Conservation (phyloP, 2,888 invertebrate species). For the Hirtodrosophila duncani region DNA sequence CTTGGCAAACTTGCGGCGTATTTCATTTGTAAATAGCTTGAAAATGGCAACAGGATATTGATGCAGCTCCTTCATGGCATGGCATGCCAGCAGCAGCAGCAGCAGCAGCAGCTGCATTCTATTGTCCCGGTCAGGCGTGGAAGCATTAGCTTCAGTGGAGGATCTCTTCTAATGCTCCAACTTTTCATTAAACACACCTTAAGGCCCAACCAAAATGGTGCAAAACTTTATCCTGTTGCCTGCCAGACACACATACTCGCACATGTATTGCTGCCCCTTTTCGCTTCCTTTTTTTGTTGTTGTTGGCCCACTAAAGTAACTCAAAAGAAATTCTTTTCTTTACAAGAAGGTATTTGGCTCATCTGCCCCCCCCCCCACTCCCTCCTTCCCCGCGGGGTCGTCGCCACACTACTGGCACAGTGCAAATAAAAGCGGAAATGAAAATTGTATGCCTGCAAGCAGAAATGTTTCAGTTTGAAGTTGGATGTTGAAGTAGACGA, state of each 20-base stretch:
- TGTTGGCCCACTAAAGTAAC: conserved; percentile 46
- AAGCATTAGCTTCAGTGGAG: too few species aligned
- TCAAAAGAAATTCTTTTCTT: conserved; percentile 59
- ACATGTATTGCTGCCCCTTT: not conserved
- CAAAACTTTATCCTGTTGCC: conserved; percentile 54
- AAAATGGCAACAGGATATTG: conserved; percentile 65
- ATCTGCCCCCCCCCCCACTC: not conserved
- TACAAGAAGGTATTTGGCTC: conserved; percentile 37
- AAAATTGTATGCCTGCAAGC: conserved; percentile 55
- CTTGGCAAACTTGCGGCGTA: conserved; percentile 70
- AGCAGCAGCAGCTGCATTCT: conserved; percentile 41
- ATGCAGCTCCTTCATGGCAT: conserved; percentile 55
- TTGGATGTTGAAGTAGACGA: too few species aligned
- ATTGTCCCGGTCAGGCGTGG: too few species aligned
- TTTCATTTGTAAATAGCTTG: conserved; percentile 68
- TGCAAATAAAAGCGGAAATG: conserved; percentile 58
- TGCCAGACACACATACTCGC: conserved; percentile 30
- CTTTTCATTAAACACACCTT: conserved; percentile 70
- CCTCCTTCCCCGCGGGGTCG: not conserved
- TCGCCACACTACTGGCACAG: not conserved
- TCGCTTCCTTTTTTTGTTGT: conserved; percentile 3
- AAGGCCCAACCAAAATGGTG: conserved; percentile 61
- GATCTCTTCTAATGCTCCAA: conserved; percentile 25
- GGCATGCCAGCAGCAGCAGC: conserved; percentile 14
- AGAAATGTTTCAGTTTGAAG: too few species aligned